Percentiles rank a stretch among this genome's conserved stretches.
Evolutionary conservation across 1,140 invertebrate genomes (phyloP).

Genomic region (Neoseiulus cucumeris): DNA sequence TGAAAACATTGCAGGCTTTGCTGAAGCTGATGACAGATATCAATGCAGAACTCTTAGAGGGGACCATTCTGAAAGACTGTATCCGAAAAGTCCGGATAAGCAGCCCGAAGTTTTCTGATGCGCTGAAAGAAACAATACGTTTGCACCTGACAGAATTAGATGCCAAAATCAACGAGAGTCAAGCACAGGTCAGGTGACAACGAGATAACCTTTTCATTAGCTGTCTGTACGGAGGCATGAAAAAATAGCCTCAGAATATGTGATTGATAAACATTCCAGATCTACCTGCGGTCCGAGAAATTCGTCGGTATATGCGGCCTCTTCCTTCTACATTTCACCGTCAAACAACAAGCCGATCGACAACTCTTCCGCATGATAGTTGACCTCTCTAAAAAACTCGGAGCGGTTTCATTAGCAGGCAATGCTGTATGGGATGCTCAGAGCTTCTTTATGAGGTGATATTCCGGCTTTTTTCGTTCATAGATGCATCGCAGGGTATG

Average conservation of each 20-base stretch:
- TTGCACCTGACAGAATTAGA: neutral
- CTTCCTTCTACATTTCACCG: slow-evolving; percentile 44
- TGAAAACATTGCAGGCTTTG: neutral
- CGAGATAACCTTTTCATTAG: neutral
- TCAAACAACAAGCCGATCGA: slow-evolving; percentile 56
- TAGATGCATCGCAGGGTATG: no score
- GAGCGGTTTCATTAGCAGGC: neutral
- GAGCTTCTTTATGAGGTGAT: neutral
- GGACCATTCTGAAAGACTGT: neutral
- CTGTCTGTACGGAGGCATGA: no score
- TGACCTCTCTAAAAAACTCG: slow-evolving; percentile 47
- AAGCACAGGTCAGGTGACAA: neutral
- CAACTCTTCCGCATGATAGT: slow-evolving; percentile 48
- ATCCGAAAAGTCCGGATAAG: neutral
- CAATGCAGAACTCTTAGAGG: neutral
- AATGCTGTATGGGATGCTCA: neutral
- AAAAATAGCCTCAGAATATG: neutral
- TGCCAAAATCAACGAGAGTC: neutral
- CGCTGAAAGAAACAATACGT: neutral
- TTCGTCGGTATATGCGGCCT: slow-evolving; percentile 50
- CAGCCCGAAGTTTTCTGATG: neutral
- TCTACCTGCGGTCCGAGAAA: slow-evolving; percentile 25
- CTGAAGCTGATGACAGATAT: neutral
- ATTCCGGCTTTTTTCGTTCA: no score
- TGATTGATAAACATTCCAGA: no score